phyloP scores from a whole-genome alignment of 2,113 vertebrate genomes.

The Mionectes macconnelli region DNA sequence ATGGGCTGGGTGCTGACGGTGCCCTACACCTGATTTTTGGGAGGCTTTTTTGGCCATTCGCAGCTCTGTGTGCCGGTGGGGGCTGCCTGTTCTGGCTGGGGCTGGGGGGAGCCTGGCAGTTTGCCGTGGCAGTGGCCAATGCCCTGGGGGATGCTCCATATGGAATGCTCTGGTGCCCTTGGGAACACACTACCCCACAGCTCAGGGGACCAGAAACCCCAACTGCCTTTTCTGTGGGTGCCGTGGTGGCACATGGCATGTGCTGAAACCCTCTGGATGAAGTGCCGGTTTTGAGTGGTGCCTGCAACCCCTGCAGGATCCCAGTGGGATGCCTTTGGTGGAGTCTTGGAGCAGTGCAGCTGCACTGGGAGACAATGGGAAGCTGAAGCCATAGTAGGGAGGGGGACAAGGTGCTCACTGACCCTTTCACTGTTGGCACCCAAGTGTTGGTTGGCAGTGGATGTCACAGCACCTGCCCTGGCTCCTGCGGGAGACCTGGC shows the following conservation, averaged over 20 bases:
- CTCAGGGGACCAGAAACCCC: background rate
- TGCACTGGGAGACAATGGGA: background rate
- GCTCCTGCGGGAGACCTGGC: background rate
- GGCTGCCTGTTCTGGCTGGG: background rate
- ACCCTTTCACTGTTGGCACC: background rate
- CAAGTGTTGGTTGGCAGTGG: background rate
- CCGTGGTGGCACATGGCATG: fast-evolving
- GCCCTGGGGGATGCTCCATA: background rate
- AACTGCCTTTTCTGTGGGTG: background rate
- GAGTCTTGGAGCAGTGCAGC: background rate
- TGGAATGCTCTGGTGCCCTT: background rate
- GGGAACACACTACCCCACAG: background rate
- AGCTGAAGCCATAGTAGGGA: background rate
- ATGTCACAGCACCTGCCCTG: fast-evolving
- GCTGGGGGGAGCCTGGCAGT: background rate
- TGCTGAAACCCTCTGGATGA: background rate
- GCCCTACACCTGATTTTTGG: background rate
- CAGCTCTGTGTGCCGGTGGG: background rate
- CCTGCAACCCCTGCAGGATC: background rate
- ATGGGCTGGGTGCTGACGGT: fast-evolving
- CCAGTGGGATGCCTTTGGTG: background rate
- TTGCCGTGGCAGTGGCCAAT: fast-evolving
- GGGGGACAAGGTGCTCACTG: background rate
- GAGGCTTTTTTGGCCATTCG: background rate
- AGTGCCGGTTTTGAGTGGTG: background rate